These are phyloP conservation scores for Ariopsis seemanni DNA, from an alignment of 2,113 vertebrate genomes.

Conservation along the genomic window DNA sequence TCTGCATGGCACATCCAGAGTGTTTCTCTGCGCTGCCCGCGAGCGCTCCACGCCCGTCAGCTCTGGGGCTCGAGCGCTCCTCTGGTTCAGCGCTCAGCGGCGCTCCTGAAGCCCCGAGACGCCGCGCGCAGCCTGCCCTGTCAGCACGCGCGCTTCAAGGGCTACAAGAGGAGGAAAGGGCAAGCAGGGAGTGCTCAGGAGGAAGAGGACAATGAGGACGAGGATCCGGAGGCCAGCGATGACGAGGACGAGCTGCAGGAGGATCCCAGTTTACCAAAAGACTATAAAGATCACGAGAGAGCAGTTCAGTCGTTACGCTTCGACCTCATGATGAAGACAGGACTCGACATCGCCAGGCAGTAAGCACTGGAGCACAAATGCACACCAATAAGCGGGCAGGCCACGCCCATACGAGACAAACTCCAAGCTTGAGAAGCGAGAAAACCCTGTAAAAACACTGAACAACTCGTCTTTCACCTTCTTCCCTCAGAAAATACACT, in stretches of 20 bases:
- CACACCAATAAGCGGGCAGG: background rate
- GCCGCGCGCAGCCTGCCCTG: slow-evolving; percentile 60
- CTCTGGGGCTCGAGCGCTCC: slow-evolving; percentile 61
- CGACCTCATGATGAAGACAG: slow-evolving; percentile 85
- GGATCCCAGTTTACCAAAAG: slow-evolving; percentile 71
- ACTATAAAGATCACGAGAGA: slow-evolving; percentile 91
- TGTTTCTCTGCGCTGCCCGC: slow-evolving; percentile 64
- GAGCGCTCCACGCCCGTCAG: slow-evolving; percentile 67
- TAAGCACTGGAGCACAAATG: slow-evolving; percentile 70
- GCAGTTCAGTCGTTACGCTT: slow-evolving; percentile 85
- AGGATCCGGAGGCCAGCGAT: slow-evolving; percentile 67
- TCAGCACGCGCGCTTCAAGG: slow-evolving; percentile 79
- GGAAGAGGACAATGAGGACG: slow-evolving; percentile 72
- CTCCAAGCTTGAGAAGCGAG: background rate
- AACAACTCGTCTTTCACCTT: too few species aligned
- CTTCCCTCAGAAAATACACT: too few species aligned
- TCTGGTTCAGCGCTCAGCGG: slow-evolving; percentile 51
- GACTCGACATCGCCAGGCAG: slow-evolving; percentile 88
- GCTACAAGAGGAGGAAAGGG: slow-evolving; percentile 79
- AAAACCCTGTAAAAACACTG: too few species aligned
- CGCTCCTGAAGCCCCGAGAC: slow-evolving; percentile 51
- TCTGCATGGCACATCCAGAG: slow-evolving; percentile 58
- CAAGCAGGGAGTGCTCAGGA: slow-evolving; percentile 55
- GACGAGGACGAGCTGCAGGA: slow-evolving; percentile 77
- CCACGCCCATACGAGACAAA: background rate